These are phyloP conservation scores for Microhierax caerulescens DNA, from an alignment of 2,797 vertebrate genomes.

Conservation along the genomic window DNA sequence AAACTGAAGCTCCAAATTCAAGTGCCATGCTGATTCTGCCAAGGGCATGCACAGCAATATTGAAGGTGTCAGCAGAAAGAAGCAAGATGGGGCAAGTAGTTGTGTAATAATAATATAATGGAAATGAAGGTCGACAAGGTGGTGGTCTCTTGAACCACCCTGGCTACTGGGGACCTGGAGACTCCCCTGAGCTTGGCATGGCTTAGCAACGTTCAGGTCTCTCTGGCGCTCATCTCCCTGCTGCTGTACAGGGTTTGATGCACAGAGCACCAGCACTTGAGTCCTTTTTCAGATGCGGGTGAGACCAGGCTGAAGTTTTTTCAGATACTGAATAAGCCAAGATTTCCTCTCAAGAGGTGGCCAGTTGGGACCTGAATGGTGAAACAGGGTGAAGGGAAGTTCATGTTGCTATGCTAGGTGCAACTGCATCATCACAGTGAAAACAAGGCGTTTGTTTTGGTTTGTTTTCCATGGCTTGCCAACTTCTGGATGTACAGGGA, in stretches of 20 bases:
- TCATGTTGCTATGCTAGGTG: not conserved
- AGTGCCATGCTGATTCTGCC: not conserved
- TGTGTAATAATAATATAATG: not conserved
- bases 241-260: not conserved
- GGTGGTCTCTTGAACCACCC: not conserved
- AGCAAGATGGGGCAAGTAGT: not conserved
- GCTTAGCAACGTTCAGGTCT: not conserved
- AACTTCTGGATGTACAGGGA: not conserved
- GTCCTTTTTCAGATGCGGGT: not conserved
- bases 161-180: not conserved
- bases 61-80: not conserved
- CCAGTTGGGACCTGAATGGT: not conserved
- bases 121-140: not conserved
- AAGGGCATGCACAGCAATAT: not conserved
- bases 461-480: conserved; percentile 20
- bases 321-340: not conserved
- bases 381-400: conserved; percentile 1
- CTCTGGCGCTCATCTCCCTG: not conserved
- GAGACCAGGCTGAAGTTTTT: not conserved
- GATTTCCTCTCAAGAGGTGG: not conserved
- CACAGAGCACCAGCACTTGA: not conserved
- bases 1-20: not conserved
- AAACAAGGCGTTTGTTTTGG: conserved; percentile 38
- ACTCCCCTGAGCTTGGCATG: not conserved
- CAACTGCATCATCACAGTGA: not conserved